Conservation (phyloP, 2,888 invertebrate species). For the Lacanobia oleracea region DNA sequence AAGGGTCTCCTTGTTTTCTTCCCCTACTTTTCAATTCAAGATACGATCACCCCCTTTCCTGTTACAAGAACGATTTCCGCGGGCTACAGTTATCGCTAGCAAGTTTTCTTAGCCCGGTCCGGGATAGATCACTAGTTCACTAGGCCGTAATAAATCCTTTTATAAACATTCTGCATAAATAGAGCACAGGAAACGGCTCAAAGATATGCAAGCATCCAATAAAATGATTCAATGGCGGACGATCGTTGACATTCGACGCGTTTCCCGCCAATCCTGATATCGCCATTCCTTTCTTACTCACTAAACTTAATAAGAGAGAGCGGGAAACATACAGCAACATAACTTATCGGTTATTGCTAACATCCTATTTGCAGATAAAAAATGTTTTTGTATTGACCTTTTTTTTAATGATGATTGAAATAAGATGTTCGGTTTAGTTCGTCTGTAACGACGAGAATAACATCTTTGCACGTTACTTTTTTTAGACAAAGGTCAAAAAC, state of each 20-base stretch:
- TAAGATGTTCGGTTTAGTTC: constrained; percentile 5
- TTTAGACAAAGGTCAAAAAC: neutral
- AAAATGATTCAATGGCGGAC: constrained; percentile 51
- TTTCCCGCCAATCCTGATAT: constrained; percentile 56
- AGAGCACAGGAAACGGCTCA: constrained; percentile 52
- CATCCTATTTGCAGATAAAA: constrained; percentile 65
- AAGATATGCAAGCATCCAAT: constrained; percentile 47
- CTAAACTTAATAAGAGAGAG: constrained; percentile 8
- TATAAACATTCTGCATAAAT: constrained; percentile 37
- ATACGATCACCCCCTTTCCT: constrained; percentile 5
- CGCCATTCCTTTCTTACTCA: constrained; percentile 41
- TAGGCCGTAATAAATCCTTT: constrained; percentile 33
- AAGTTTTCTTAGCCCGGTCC: neutral
- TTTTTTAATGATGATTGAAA: constrained; percentile 16
- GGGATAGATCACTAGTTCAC: constrained; percentile 43
- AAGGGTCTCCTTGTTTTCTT: neutral
- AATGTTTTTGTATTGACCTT: constrained; percentile 28
- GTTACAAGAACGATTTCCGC: neutral
- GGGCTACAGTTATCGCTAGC: neutral
- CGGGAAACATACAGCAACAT: constrained; percentile 56
- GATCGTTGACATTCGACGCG: constrained; percentile 54
- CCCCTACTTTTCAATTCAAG: constrained; percentile 10
- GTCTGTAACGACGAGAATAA: constrained; percentile 2
- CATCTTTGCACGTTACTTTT: neutral
- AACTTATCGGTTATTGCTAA: constrained; percentile 56